Percentiles rank a stretch among this genome's conserved stretches.
These are phyloP conservation scores for Diabrotica balteata DNA, from an alignment of 2,888 invertebrate genomes.

Conservation along the genomic window DNA sequence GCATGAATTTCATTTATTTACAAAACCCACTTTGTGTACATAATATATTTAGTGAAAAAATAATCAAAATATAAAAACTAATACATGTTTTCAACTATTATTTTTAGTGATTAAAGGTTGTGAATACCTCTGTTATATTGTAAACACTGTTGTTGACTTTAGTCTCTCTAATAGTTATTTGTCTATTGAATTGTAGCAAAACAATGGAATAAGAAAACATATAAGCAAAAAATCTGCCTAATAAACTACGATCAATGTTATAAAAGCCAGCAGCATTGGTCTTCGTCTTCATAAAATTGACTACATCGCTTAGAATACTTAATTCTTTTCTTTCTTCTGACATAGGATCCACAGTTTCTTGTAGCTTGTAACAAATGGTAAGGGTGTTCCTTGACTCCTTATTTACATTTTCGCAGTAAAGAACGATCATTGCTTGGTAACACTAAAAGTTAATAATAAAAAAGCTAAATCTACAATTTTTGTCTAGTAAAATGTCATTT, in stretches of 20 bases:
- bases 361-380: slow-evolving; percentile 37
- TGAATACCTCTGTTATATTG: no score
- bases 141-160: no score
- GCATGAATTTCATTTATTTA: neutral
- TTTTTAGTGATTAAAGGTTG: no score
- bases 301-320: slow-evolving; percentile 33
- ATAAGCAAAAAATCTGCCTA: slow-evolving; percentile 35
- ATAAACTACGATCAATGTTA: slow-evolving; percentile 26
- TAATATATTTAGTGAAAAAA: neutral
- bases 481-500: no score
- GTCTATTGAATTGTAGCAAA: slow-evolving; percentile 37
- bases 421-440: slow-evolving; percentile 30
- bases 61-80: neutral
- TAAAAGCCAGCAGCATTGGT: slow-evolving; percentile 37
- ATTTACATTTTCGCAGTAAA: slow-evolving; percentile 37
- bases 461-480: no score
- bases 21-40: neutral
- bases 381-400: slow-evolving; percentile 35
- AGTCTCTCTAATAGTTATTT: slow-evolving; percentile 7
- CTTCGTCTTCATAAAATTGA: slow-evolving; percentile 32
- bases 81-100: neutral
- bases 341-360: slow-evolving; percentile 33
- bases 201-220: slow-evolving; percentile 37
- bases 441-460: slow-evolving; percentile 20
- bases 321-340: slow-evolving; percentile 37